Base-by-base conservation (phyloP, 2,797 vertebrate species). In the Schizopygopsis pylzovi region DNA sequence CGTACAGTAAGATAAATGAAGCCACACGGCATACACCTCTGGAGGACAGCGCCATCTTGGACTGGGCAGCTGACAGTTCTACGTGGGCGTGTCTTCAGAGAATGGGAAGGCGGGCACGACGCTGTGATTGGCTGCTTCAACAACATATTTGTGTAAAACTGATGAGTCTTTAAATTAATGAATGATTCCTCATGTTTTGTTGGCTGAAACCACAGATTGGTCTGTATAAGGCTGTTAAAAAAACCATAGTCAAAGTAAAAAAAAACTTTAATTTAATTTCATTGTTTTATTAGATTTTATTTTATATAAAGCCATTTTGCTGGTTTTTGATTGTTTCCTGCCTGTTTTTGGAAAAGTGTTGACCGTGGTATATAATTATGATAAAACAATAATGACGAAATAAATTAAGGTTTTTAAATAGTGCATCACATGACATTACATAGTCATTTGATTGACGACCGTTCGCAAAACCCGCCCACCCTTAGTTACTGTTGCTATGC, bases 1-100 rank as follows among this genome's bases (percentile, higher is more conserved):
- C 86, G 73, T 81, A 89, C 1, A 94, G 87, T 67, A 93, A 89
- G 54, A 81, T 82, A 90, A 94, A 56, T 88, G 93, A 92, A 91
- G 92, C 79, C n/a, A 75, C 87, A 0, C 88, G 71, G n/a, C 90
- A 91, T 65, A 93, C 41, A 1, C 87, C 85, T 2, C 87, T 68
- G 86, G 90, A 92, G 93, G 91, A 93, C 92, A 93, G 86, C 94
- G 94, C 95, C 95, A 96, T 96, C 90, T 93, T 90, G 89, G 2
- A 67, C 68, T 13, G 59, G 79, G 39, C 65, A 9, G 82, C 72
- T 81, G 49, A 78, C 81, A 71, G 63, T 11, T 79, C 20, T 1
- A 6, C 3, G 49, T 54, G 76, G 85, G 88, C 81, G 87, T 79
- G 65, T 47, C 45, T 7, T 16, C 15, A 6, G 20, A 4, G 7